Evolutionary conservation across 2,797 vertebrate genomes (phyloP).

Genomic region (Enoplosus armatus): DNA sequence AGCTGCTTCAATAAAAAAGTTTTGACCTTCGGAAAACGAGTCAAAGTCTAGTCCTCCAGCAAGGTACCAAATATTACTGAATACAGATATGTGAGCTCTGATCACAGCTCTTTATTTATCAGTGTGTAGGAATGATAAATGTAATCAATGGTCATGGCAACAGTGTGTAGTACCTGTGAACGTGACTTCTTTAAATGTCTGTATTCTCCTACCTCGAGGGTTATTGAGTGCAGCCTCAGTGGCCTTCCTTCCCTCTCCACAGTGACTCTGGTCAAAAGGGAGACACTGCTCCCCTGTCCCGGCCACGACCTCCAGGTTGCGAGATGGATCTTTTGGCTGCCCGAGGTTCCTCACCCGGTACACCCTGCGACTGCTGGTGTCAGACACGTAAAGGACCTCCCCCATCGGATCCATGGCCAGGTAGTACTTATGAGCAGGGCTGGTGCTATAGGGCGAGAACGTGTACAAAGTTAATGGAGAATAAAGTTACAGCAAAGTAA

Average conservation of each 20-base stretch:
- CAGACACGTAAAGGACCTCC: constrained; percentile 95
- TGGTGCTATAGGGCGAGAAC: constrained; percentile 87
- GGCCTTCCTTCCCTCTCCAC: constrained; percentile 95
- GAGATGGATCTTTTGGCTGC: constrained; percentile 94
- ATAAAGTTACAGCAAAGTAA: background rate
- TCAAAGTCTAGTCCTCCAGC: constrained; percentile 12
- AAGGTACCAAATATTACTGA: constrained; percentile 16
- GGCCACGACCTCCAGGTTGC: constrained; percentile 94
- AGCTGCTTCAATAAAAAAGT: constrained; percentile 19
- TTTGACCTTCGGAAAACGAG: constrained; percentile 31
- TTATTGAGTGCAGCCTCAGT: constrained; percentile 95
- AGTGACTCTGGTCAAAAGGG: constrained; percentile 97
- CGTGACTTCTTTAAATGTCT: background rate
- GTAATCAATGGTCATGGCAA: constrained; percentile 18
- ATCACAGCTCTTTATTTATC: constrained; percentile 35
- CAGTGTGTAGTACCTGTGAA: background rate
- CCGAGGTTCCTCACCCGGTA: constrained; percentile 93
- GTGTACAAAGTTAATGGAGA: background rate
- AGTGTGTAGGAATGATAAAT: constrained; percentile 27
- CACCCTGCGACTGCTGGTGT: constrained; percentile 96
- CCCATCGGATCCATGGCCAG: constrained; percentile 95
- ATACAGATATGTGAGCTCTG: constrained; percentile 22
- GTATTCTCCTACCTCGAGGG: constrained; percentile 90
- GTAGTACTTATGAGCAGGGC: constrained; percentile 98
- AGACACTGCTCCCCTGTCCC: constrained; percentile 97